Evolutionary conservation across 2,797 vertebrate species (phyloP), one percentile per base, ranked within the genome.

Genomic region (Channa striata): DNA sequence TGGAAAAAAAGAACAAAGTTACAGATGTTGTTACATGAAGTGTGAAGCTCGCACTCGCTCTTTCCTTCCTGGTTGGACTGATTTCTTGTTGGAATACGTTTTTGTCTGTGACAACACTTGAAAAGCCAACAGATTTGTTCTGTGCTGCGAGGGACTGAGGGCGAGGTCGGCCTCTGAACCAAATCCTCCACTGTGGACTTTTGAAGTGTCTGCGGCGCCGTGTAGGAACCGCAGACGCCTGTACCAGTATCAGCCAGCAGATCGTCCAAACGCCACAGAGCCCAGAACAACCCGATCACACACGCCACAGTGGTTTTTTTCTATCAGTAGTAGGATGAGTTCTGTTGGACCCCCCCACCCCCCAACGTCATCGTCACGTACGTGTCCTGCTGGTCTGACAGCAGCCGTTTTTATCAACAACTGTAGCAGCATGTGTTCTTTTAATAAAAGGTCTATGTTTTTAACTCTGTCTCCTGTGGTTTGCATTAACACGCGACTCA

Each of bases 401-500:
- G 65, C 76, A 63, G 68, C 67, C 58, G 74, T 85, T 86, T 89
- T 53, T 88, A 82, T 68, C 69, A 21, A 52, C 72, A 25, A 59
- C 59, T 80, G 86, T 82, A 86, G 78, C 78, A 85, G 88, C 91
- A 89, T 86, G 87, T 87, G 72, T 77, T 76, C 68, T 89, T 87
- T 82, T 69, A 86, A 84, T 88, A 88, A 91, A 91, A 42, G 53
- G 80, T 87, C 63, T 88, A 87, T 78, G 85, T 91, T 92, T 91
- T 70, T 90, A 82, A 57, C 30, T 6, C 3, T 6, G 57, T 34
- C 1, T n/a, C 10, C 39, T 12, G 14, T 40, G 4, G 11, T 12
- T 14, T 9, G 11, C 11, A 8, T 37, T 4, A 2, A 37, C 25
- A 6, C 6, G 6, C 25, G 3, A n/a, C n/a, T n/a, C n/a, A n/a